Percentiles rank a stretch among this genome's conserved stretches.
phyloP scores from a whole-genome alignment of 2,113 vertebrate species.

The Hippocampus guttulatus region DNA sequence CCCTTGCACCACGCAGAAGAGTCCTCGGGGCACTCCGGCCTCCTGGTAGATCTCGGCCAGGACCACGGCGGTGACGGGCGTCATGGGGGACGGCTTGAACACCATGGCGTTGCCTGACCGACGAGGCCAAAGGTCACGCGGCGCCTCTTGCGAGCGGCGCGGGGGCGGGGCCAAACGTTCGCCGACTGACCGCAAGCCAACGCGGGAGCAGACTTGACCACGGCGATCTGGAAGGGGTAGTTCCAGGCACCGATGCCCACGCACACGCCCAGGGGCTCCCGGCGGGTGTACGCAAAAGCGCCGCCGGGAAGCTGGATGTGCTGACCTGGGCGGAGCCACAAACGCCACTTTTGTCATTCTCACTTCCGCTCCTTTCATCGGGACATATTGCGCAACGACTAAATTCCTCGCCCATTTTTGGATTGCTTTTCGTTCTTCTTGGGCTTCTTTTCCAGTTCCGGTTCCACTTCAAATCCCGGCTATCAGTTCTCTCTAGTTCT shows the following conservation, averaged over 20 bases:
- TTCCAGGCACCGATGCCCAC: conserved; percentile 96
- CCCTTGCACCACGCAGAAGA: conserved; percentile 94
- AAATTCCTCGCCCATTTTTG: too few relatives aligned
- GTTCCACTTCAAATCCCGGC: too few relatives aligned
- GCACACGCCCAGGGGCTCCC: conserved; percentile 91
- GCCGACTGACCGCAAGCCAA: conserved; percentile 85
- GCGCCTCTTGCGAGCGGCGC: neutral
- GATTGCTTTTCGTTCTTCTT: too few relatives aligned
- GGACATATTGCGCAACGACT: too few relatives aligned
- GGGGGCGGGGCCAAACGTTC: accelerated
- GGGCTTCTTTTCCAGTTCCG: too few relatives aligned
- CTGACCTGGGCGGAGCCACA: conserved; percentile 75
- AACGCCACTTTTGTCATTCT: neutral
- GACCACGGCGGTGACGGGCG: conserved; percentile 80
- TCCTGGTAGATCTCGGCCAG: conserved; percentile 90
- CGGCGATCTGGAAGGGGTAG: conserved; percentile 86
- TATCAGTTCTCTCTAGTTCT: too few relatives aligned
- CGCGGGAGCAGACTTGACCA: conserved; percentile 88
- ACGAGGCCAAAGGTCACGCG: neutral
- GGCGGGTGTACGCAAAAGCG: conserved; percentile 87
- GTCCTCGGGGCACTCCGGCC: conserved; percentile 84
- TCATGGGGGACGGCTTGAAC: conserved; percentile 92
- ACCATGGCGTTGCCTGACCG: conserved; percentile 89
- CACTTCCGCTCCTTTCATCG: neutral
- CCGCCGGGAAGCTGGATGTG: conserved; percentile 87